Evolutionary conservation across 2,797 vertebrate genomes (phyloP).

Genomic region (Spatula versicolor): DNA sequence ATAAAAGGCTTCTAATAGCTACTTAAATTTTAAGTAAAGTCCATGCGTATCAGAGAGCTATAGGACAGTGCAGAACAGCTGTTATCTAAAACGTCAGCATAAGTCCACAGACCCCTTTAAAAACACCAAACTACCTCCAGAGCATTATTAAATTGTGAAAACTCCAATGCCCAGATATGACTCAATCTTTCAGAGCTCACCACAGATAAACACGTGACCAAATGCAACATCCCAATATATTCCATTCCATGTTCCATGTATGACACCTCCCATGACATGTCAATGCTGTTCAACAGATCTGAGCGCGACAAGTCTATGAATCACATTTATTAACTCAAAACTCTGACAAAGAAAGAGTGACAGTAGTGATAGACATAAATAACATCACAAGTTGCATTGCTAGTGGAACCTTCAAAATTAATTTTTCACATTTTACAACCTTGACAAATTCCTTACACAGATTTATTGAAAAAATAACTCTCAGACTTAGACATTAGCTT

Average conservation of each 20-base stretch:
- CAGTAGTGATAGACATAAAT: not conserved
- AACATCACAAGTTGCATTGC: not conserved
- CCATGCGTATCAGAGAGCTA: not conserved
- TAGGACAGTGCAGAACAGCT: not conserved
- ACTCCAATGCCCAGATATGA: not conserved
- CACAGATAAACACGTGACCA: not conserved
- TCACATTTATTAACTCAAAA: not conserved
- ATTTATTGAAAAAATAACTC: not conserved
- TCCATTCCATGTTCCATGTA: not conserved
- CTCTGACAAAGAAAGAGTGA: not conserved
- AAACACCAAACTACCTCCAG: not conserved
- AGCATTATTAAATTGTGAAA: not conserved
- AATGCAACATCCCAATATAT: not conserved
- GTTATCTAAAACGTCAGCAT: not conserved
- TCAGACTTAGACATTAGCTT: rapidly evolving
- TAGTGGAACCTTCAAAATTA: not conserved
- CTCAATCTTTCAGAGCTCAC: not conserved
- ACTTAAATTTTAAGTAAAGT: constrained; percentile 40
- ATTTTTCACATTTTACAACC: not conserved
- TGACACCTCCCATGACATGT: not conserved
- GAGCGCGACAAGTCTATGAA: not conserved
- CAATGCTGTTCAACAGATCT: not conserved
- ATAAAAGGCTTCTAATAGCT: constrained; percentile 39
- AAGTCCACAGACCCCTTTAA: not conserved
- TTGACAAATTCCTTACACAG: not conserved